phyloP scores from a whole-genome alignment of 2,113 vertebrate species.

The Xiphophorus hellerii region DNA sequence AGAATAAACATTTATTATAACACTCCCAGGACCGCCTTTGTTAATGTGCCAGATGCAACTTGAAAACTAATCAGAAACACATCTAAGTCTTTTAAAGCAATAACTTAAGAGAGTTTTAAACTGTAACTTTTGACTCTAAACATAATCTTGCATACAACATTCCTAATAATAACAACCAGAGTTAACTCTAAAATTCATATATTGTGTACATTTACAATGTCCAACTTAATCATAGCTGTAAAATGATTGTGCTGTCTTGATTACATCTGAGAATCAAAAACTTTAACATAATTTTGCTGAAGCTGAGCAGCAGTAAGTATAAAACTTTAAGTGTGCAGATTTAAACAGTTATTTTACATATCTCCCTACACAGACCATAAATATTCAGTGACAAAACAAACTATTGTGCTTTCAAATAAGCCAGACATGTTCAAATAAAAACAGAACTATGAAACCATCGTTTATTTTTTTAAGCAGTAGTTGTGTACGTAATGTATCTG shows the following conservation, averaged over 20 bases:
- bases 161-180: no score
- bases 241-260: slow-evolving; percentile 1
- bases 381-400: not conserved
- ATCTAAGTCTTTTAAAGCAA: no score
- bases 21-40: no score
- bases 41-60: no score
- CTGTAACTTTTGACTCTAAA: no score
- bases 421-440: not conserved
- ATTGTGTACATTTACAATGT: not conserved
- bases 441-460: no score
- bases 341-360: not conserved
- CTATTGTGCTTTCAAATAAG: not conserved
- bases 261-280: not conserved
- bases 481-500: no score
- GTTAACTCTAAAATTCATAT: not conserved
- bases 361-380: not conserved
- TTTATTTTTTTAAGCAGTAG: no score
- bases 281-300: slow-evolving; percentile 1
- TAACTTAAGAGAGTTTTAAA: no score
- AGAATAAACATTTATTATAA: no score
- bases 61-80: no score
- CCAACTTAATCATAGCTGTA: not conserved
- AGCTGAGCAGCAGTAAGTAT: not conserved
- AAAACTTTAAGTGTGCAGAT: not conserved
- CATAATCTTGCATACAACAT: no score